phyloP scores from a whole-genome alignment of 2,797 vertebrate species.

The Harpagifer antarcticus region DNA sequence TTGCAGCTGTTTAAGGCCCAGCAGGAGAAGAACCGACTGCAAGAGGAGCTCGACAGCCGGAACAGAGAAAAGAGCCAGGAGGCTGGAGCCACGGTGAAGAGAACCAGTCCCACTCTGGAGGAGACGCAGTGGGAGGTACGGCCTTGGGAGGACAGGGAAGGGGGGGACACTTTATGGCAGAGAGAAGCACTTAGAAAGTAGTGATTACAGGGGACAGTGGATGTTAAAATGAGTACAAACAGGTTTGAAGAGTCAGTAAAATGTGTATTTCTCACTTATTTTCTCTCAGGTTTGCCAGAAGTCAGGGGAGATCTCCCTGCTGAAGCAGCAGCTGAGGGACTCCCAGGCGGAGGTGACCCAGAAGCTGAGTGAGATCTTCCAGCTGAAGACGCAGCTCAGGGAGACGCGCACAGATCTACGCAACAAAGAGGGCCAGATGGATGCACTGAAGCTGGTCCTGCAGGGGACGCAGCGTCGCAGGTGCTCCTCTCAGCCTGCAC shows the following conservation, averaged over 20 bases:
- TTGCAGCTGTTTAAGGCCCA: constrained; percentile 94
- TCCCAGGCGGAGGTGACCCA: constrained; percentile 95
- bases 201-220: constrained; percentile 21
- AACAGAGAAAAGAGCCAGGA: constrained; percentile 81
- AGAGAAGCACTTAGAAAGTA: constrained; percentile 7
- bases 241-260: neutral
- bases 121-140: constrained; percentile 96
- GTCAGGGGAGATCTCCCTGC: constrained; percentile 94
- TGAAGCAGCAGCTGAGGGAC: constrained; percentile 97
- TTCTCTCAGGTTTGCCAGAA: constrained; percentile 95
- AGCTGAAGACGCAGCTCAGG: constrained; percentile 93
- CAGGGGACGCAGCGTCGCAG: constrained; percentile 73
- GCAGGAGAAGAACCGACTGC: constrained; percentile 93
- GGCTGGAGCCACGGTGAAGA: constrained; percentile 48
- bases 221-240: constrained; percentile 8
- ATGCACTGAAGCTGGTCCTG: constrained; percentile 85
- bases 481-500: constrained; percentile 47
- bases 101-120: constrained; percentile 88
- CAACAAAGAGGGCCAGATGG: constrained; percentile 88
- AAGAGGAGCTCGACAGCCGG: constrained; percentile 89
- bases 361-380: constrained; percentile 96
- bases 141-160: neutral
- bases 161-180: constrained; percentile 1
- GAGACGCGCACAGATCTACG: constrained; percentile 88
- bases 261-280: neutral